Evolutionary conservation across 2,113 vertebrate species (phyloP).

Genomic region (Oreochromis spilurus): DNA sequence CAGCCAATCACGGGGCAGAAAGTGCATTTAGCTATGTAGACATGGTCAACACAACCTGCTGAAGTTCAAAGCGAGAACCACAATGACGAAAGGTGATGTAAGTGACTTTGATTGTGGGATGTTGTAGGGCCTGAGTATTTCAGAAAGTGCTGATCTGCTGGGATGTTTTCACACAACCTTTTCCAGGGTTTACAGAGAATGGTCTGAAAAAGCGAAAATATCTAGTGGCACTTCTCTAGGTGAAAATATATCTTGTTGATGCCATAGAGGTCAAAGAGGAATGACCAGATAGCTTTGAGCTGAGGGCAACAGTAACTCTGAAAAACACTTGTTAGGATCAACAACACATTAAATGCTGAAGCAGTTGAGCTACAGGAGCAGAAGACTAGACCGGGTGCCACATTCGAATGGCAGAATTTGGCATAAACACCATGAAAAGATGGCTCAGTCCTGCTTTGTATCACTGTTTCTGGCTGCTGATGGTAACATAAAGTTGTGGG

Average conservation of each 20-base stretch:
- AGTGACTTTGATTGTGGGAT: background rate
- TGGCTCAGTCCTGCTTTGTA: background rate
- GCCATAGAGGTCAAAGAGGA: background rate
- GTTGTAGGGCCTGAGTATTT: background rate
- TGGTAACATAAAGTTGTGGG: background rate
- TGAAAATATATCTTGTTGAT: background rate
- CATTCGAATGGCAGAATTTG: background rate
- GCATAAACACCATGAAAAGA: background rate
- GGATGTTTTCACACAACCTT: background rate
- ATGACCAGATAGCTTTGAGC: background rate
- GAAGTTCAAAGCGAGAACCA: background rate
- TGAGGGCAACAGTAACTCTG: background rate
- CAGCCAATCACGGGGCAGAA: background rate
- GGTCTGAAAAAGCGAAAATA: background rate
- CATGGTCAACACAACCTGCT: background rate
- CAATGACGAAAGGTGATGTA: background rate
- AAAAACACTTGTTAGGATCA: background rate
- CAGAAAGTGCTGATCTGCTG: background rate
- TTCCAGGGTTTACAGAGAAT: background rate
- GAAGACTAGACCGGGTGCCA: background rate
- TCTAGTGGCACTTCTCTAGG: background rate
- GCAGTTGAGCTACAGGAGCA: background rate
- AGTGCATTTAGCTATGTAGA: background rate
- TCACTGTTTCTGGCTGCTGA: background rate
- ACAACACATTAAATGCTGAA: background rate